Conservation (phyloP, 2,888 invertebrate species). For the Siphlonurus alternatus region DNA sequence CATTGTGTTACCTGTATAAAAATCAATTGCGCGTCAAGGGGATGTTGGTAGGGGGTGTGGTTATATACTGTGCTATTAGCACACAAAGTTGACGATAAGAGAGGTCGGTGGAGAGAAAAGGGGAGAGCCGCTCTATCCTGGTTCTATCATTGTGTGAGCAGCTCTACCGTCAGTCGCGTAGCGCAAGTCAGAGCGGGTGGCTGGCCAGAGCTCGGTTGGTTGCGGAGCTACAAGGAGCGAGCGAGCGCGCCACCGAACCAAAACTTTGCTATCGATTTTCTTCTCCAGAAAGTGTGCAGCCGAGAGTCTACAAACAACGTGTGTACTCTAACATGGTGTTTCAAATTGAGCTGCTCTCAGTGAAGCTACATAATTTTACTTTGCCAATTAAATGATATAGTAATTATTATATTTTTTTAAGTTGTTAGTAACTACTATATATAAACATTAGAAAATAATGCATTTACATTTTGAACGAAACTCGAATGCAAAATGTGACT, state of each 20-base stretch:
- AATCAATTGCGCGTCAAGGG: too few relatives aligned
- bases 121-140: too few relatives aligned
- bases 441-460: too few relatives aligned
- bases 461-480: slow-evolving; percentile 93
- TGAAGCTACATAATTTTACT: too few relatives aligned
- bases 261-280: not conserved
- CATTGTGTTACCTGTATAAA: too few relatives aligned
- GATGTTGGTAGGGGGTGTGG: too few relatives aligned
- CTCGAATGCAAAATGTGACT: slow-evolving; percentile 86
- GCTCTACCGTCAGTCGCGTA: not conserved
- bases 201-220: not conserved
- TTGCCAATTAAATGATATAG: too few relatives aligned
- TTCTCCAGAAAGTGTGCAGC: not conserved
- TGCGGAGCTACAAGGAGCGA: too few relatives aligned
- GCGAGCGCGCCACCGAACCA: not conserved
- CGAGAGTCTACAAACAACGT: not conserved
- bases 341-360: not conserved
- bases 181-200: not conserved
- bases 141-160: not conserved
- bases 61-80: too few relatives aligned
- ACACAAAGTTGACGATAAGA: not conserved
- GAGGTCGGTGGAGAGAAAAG: not conserved
- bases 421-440: too few relatives aligned
- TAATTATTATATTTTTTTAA: too few relatives aligned
- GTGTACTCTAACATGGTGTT: not conserved